Conservation (phyloP, 2,113 vertebrate genomes). For the Gadus macrocephalus region DNA sequence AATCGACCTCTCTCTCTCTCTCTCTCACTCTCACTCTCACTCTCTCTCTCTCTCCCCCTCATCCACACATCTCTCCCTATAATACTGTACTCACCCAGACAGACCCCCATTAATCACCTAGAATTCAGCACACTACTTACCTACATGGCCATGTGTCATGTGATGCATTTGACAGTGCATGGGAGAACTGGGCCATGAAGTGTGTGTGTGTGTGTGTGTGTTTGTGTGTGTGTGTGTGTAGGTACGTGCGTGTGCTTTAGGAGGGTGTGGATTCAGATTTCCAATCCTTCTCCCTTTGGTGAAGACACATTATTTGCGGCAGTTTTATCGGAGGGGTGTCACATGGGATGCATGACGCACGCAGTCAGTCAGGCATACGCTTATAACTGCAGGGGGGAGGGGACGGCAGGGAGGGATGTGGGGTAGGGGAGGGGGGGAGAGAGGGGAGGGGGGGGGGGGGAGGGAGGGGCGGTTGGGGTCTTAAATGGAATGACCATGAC, state of each 20-base stretch:
- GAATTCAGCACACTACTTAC: background rate
- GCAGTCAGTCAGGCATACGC: slow-evolving; percentile 60
- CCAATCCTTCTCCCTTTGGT: slow-evolving; percentile 43
- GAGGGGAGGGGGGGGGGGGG: slow-evolving; percentile 11
- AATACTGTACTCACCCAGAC: background rate
- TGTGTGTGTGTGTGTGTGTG: background rate
- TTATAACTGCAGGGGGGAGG: slow-evolving; percentile 28
- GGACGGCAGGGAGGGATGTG: no score
- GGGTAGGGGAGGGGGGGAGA: no score
- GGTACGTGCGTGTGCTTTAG: background rate
- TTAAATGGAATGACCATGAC: slow-evolving; percentile 1
- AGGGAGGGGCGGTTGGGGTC: slow-evolving; percentile 9
- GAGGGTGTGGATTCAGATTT: slow-evolving; percentile 22
- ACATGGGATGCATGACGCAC: slow-evolving; percentile 44
- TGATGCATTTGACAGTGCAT: background rate
- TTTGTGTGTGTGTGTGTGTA: slow-evolving; percentile 1
- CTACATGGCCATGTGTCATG: background rate
- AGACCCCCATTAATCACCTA: background rate
- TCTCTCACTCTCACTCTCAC: no score
- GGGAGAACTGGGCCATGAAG: background rate
- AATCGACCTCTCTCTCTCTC: no score
- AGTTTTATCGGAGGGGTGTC: slow-evolving; percentile 66
- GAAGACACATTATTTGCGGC: slow-evolving; percentile 50
- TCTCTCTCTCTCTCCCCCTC: no score
- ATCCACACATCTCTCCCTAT: background rate